Evolutionary conservation across 2,113 vertebrate species (phyloP), one percentile per base, ranked within the genome.

Genomic region (Cyanocitta stelleri): DNA sequence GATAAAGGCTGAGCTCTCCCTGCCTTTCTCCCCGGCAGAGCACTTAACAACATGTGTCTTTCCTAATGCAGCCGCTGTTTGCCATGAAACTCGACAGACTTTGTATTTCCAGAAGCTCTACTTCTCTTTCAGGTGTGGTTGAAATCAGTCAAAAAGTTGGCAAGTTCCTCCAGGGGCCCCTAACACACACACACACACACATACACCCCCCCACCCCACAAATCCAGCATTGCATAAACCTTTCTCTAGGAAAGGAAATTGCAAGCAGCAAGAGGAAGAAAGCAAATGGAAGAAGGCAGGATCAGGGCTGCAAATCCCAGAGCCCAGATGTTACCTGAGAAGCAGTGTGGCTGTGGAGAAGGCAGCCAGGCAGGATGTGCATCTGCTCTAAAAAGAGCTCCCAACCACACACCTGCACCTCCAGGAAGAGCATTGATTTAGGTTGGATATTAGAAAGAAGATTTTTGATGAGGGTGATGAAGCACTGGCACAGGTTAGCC

Each of bases 91-190:
- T 52, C 3, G 1, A 41, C 33, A 43, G 33, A 14, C 27, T 26
- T 46, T n/a, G 11, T 18, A 1, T 54, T 86, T 84, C n/a, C 51
- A 49, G 52, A 74, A 49, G 49, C 32, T 66, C 64, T 18, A 0
- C 1, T 0, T 75, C 33, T 51, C 52, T 32, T 9, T 51, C 26
- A 27, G 22, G 10, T 68, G 73, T 33, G 59, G 29, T 27, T 58
- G 63, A 55, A 69, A 69, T 9, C 37, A 27, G 37, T 39, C 39
- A 41, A 11, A 72, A 41, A 7, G 9, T 67, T 62, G 30, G 13
- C 33, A 33, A 14, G 27, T 6, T 62, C 32, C 2, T 43, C 9
- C 0, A 35, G 41, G 9, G 5, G 4, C 33, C 6, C 6, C 13
- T 37, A 20, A 21, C 10, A 13, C 9, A 23, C 37, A 33, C 7